Evolutionary conservation across 1,140 invertebrate genomes (phyloP).

Genomic region (Drosophila suzukii): DNA sequence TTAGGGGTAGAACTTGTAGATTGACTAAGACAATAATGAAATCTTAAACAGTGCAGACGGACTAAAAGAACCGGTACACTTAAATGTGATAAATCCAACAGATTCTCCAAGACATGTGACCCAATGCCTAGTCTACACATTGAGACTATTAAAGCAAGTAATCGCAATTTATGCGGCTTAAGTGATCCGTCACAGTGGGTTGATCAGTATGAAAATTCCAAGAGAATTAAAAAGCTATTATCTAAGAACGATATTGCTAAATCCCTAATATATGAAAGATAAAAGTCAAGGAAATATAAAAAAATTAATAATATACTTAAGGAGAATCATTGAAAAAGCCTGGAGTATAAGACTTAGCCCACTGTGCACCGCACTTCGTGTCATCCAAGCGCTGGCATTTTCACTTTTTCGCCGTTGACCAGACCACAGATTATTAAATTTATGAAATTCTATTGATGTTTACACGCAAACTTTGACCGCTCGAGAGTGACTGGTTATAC

Average conservation of each 20-base stretch:
- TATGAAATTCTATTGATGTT: conserved; percentile 82
- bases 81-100: conserved; percentile 32
- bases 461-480: conserved; percentile 81
- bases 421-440: conserved; percentile 76
- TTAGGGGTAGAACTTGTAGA: conserved; percentile 5
- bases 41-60: conserved; percentile 27
- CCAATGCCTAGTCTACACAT: conserved; percentile 52
- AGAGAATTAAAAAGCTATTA: not conserved
- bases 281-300: not conserved
- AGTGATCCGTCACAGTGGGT: conserved; percentile 64
- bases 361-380: conserved; percentile 56
- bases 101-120: conserved; percentile 40
- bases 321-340: not conserved
- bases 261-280: not conserved
- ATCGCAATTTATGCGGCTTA: conserved; percentile 71
- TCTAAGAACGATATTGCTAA: not conserved
- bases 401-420: conserved; percentile 71
- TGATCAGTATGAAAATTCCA: not conserved
- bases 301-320: not conserved
- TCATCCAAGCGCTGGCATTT: conserved; percentile 55
- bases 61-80: conserved; percentile 20
- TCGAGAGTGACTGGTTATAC: conserved; percentile 38
- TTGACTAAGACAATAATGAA: conserved; percentile 37
- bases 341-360: not conserved
- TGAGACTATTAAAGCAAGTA: conserved; percentile 71